phyloP scores from a whole-genome alignment of 1,140 invertebrate genomes.

The Drosophila mayri region DNA sequence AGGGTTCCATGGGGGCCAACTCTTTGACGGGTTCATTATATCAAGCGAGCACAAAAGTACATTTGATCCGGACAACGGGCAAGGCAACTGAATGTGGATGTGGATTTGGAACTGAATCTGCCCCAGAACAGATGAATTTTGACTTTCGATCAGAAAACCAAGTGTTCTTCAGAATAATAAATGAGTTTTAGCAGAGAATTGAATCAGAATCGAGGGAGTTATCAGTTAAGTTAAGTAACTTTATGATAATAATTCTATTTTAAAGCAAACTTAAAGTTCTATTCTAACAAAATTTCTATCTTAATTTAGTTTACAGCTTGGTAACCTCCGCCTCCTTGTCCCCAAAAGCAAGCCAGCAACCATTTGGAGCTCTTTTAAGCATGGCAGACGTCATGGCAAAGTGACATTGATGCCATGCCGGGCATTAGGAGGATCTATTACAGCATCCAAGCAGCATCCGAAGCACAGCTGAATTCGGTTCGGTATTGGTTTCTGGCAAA shows the following conservation, averaged over 20 bases:
- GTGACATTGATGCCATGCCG: slow-evolving; percentile 27
- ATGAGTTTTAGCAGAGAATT: not conserved
- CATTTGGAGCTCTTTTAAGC: not conserved
- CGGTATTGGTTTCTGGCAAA: slow-evolving; percentile 47
- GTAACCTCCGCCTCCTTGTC: too few relatives aligned
- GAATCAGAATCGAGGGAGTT: too few relatives aligned
- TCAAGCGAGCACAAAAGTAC: slow-evolving; percentile 17
- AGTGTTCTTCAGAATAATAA: not conserved
- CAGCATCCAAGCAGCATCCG: slow-evolving; percentile 26
- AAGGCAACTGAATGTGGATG: not conserved
- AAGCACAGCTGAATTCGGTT: slow-evolving; percentile 59
- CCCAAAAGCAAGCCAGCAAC: not conserved
- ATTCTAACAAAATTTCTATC: not conserved
- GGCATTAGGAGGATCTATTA: slow-evolving; percentile 38
- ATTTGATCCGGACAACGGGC: slow-evolving; percentile 14
- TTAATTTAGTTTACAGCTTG: too few relatives aligned
- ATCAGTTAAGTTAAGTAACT: not conserved
- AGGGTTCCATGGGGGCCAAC: slow-evolving; percentile 5
- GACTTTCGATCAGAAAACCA: not conserved
- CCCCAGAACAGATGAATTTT: not conserved
- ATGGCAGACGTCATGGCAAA: slow-evolving; percentile 18
- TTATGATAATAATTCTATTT: not conserved
- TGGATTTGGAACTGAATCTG: not conserved
- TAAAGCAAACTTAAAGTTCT: not conserved
- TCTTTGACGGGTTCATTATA: slow-evolving; percentile 63